A percentile compares a stretch with the other conserved stretches of the same genome.
Conservation (phyloP, 2,888 invertebrate genomes). For the Sarcophaga carnaria region DNA sequence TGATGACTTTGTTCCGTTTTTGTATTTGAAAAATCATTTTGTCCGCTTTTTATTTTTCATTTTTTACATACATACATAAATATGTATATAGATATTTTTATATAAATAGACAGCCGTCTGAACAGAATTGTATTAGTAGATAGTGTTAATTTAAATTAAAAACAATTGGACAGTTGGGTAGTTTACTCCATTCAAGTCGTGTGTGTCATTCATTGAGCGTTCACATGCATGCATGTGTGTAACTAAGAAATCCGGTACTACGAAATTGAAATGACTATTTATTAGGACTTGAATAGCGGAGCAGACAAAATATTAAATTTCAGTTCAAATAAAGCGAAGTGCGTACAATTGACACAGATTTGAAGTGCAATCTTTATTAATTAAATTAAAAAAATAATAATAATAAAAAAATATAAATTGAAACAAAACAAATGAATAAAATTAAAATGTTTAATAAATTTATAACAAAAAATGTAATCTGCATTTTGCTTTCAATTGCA, state of each 20-base stretch:
- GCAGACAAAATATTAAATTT: slow-evolving; percentile 14
- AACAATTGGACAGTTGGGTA: slow-evolving; percentile 60
- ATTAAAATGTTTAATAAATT: slow-evolving; percentile 41
- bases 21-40: slow-evolving; percentile 21
- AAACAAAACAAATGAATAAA: slow-evolving; percentile 46
- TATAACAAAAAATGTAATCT: slow-evolving; percentile 57
- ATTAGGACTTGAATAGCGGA: slow-evolving; percentile 13
- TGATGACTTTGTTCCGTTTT: slow-evolving; percentile 2
- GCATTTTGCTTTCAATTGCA: slow-evolving; percentile 46
- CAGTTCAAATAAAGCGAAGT: not conserved
- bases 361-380: not conserved
- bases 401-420: slow-evolving; percentile 38
- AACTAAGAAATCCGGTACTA: slow-evolving; percentile 9
- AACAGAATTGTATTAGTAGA: slow-evolving; percentile 53
- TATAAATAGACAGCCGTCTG: slow-evolving; percentile 57
- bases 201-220: not conserved
- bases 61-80: not conserved
- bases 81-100: not conserved
- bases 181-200: slow-evolving; percentile 19
- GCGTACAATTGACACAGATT: not conserved
- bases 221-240: not conserved
- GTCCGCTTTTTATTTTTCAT: not conserved
- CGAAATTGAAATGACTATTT: slow-evolving; percentile 31
- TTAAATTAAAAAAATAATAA: not conserved
- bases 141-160: slow-evolving; percentile 54